A percentile compares a stretch with the other conserved stretches of the same genome.
Evolutionary conservation across 2,888 invertebrate species (phyloP).

Genomic region (Limnephilus marmoratus): DNA sequence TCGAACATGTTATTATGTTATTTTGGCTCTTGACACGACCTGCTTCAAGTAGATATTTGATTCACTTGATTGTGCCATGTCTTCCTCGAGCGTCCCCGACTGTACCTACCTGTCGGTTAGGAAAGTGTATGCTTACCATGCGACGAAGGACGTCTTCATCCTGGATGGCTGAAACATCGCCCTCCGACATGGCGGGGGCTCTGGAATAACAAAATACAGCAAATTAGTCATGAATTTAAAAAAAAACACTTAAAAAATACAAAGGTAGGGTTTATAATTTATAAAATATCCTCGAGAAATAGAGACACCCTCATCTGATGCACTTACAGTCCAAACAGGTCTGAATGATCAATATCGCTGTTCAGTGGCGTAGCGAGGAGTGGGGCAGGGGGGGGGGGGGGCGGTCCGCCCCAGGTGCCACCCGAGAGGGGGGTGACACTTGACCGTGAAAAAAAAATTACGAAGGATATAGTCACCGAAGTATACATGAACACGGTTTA

Average conservation of each 20-base stretch:
- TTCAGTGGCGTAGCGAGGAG: no score
- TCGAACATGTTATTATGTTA: no score
- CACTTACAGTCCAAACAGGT: neutral
- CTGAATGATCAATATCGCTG: neutral
- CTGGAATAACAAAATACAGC: slow-evolving; percentile 52
- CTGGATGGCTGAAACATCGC: slow-evolving; percentile 82
- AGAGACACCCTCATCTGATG: neutral
- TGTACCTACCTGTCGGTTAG: neutral
- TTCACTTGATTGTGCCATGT: no score
- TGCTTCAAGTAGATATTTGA: no score
- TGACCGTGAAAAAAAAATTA: no score
- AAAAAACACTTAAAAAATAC: neutral
- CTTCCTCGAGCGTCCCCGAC: neutral
- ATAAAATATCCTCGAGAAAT: neutral
- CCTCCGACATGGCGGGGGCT: slow-evolving; percentile 75
- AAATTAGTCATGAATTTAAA: neutral
- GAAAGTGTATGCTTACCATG: slow-evolving; percentile 78
- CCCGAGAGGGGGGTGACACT: no score
- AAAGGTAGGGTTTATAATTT: neutral
- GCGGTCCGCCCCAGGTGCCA: no score
- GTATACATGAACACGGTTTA: no score
- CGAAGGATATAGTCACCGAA: no score
- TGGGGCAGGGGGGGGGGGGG: no score
- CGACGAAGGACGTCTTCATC: slow-evolving; percentile 87
- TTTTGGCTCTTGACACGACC: no score